These are phyloP conservation scores for Papilio protenor DNA, from an alignment of 2,888 invertebrate species.

Conservation along the genomic window DNA sequence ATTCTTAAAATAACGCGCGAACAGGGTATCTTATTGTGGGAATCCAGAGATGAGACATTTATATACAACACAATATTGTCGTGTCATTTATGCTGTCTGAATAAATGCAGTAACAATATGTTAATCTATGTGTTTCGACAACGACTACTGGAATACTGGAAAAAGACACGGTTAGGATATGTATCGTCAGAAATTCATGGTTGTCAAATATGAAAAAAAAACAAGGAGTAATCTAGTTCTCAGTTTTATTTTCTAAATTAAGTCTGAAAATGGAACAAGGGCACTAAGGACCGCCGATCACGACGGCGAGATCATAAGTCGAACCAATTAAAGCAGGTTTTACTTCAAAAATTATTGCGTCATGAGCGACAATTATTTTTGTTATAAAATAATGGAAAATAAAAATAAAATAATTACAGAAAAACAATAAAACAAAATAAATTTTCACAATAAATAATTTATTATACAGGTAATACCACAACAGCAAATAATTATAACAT, in stretches of 20 bases:
- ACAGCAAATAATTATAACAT: conserved; percentile 26
- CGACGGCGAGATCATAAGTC: neutral
- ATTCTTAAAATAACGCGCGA: too few species aligned
- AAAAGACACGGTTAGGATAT: neutral
- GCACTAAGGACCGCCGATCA: conserved; percentile 7
- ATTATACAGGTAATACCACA: conserved; percentile 37
- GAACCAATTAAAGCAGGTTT: neutral
- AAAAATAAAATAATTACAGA: neutral
- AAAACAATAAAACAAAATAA: conserved; percentile 14
- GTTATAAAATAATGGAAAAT: too few species aligned
- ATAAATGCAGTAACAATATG: neutral
- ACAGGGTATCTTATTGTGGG: too few species aligned
- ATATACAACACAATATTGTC: too few species aligned
- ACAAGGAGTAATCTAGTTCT: neutral
- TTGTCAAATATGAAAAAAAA: neutral
- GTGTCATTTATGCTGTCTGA: neutral
- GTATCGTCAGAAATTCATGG: neutral
- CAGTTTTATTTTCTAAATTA: neutral
- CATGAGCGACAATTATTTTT: neutral
- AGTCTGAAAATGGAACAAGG: neutral
- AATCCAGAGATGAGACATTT: too few species aligned
- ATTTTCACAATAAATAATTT: conserved; percentile 31
- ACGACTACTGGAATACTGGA: neutral
- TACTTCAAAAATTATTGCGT: neutral
- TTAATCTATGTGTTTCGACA: neutral